phyloP scores from a whole-genome alignment of 2,113 vertebrate species.

The Apteryx mantelli region DNA sequence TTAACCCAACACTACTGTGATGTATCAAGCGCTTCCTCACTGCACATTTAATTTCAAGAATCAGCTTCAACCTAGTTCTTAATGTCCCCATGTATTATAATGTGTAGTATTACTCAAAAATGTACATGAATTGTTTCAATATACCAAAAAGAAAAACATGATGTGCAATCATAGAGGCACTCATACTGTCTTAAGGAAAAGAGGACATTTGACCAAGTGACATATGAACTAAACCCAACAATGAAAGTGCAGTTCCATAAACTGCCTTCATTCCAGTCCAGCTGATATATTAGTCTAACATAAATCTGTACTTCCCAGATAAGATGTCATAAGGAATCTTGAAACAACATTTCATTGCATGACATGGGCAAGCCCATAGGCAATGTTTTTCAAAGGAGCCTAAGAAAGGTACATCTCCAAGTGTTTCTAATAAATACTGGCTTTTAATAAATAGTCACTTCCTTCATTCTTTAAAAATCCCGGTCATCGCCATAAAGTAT shows the following conservation, averaged over 20 bases:
- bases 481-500: not conserved
- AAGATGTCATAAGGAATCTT: not conserved
- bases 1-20: not conserved
- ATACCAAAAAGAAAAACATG: not conserved
- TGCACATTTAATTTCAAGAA: not conserved
- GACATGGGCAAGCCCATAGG: not conserved
- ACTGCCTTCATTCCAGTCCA: not conserved
- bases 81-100: not conserved
- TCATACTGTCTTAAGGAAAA: not conserved
- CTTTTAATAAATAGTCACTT: not conserved
- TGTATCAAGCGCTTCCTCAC: not conserved
- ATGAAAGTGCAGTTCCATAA: not conserved
- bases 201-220: not conserved
- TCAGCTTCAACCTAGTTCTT: not conserved
- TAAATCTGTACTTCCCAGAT: not conserved
- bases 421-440: too few species aligned
- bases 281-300: not conserved
- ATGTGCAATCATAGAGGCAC: not conserved
- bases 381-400: not conserved
- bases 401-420: not conserved
- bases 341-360: not conserved
- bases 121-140: not conserved
- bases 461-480: not conserved
- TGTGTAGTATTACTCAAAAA: not conserved
- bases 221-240: not conserved